Evolutionary conservation across 2,113 vertebrate species (phyloP), one percentile per base, ranked within the genome.

Genomic region (Fukomys damarensis): DNA sequence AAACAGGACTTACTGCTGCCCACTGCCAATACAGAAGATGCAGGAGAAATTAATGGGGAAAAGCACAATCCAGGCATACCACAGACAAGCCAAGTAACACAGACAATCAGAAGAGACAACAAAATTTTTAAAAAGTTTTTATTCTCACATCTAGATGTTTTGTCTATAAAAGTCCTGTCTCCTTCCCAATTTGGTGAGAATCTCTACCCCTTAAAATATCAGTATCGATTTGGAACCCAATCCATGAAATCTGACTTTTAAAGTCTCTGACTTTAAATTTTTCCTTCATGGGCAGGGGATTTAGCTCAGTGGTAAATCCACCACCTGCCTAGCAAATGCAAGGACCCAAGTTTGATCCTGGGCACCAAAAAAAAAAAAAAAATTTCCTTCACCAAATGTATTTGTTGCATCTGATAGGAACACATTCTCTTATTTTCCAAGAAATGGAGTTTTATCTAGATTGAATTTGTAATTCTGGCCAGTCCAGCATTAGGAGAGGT

Each of bases 391-490:
- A 70, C 28, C 94, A 72, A 66, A 46, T 85, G 28, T 66, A 26
- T 81, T 65, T 72, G 52, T 38, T 86, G 20, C 28, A 63, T 87
- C 52, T 74, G 26, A 72, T 86, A 61, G 52, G 26, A 41, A 81
- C 12, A 54, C 17, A 63, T 46, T 59, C 28, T 61, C 58, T 76
- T 86, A 56, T 86, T 35, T 54, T 52, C 8, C 46, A 63, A 87
- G 65, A 92, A 95, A 95, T 80, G 13, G 26, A 70, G 32, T 86
- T 91, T 80, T 17, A 22, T 86, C 35, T 79, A 70, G 20, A 63
- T 82, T 68, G 72, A 74, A 90, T 85, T 85, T 85, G 59, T 66
- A 68, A 52, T 86, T 79, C 63, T 77, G 90, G 46, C n/a, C 5
- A 41, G 5, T 72, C 20, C 41, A 7, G 52, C 41, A 68, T 85